Evolutionary conservation across 1,140 invertebrate species (phyloP), one percentile per base, ranked within the genome.

Genomic region (Procambarus clarkii): DNA sequence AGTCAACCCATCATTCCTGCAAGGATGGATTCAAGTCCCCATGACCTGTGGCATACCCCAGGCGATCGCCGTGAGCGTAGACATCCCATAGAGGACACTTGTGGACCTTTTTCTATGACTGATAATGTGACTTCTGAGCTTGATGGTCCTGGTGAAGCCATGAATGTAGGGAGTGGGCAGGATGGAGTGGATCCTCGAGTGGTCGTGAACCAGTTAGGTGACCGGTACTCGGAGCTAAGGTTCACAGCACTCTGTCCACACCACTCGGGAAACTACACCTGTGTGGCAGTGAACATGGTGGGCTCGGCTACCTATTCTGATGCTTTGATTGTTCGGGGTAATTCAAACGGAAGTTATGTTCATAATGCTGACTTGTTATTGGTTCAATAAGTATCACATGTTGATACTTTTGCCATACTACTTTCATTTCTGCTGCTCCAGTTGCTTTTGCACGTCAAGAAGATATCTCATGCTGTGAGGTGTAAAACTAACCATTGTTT

Each of bases 251-350:
- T 93, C 45, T 91, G 91, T 79, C 88, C 85, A 79, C 82, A 74
- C 44, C 94, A 94, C 78, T 94, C 94, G 77, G 95, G 95, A 64
- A 94, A 94, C 82, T 95, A 95, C 92, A 94, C 94, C 58, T 97
- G 96, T 94, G 95, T 85, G 50, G 92, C 92, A 44, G 44, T 69
- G 60, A 93, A 93, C 91, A 60, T 48, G 86, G 92, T 78, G 24
- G 92, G 92, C 77, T 64, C 77, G 48, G 86, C 77, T 78, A 46
- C 64, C 46, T 79, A 83, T 58, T 87, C 92, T 46, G 71, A 84
- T 78, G 24, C 88, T 81, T 87, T 92, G 83, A 50, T 58, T 79
- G 85, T 91, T 77, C 85, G 76, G n/a, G 88, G 92, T 91, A 83
- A 91, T 85, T 85, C 60, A 13, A 84, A 48, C 48, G 18, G 48